Evolutionary conservation across 2,113 vertebrate species (phyloP).

Genomic region (Entomyzon cyanotis): DNA sequence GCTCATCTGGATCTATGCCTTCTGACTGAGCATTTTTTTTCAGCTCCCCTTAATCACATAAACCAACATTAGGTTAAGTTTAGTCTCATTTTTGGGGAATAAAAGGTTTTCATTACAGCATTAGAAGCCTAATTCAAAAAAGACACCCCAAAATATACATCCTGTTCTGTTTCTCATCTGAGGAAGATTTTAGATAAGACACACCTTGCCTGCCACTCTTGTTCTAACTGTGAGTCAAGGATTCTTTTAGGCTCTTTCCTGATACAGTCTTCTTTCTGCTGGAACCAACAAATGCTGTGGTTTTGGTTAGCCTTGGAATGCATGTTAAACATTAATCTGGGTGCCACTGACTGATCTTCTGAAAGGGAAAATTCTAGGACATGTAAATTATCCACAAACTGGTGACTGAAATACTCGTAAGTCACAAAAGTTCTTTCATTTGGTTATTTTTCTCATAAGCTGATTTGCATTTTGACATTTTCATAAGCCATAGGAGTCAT

Average conservation of each 20-base stretch:
- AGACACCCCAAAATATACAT: not conserved
- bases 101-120: not conserved
- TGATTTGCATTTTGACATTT: not conserved
- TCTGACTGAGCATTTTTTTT: not conserved
- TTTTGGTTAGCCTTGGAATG: not conserved
- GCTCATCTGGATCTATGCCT: not conserved
- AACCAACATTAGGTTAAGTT: not conserved
- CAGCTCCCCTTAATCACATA: not conserved
- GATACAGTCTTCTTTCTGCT: not conserved
- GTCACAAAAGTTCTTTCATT: not conserved
- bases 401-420: fast-evolving
- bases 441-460: not conserved
- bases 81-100: not conserved
- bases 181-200: not conserved
- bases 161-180: not conserved
- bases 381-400: not conserved
- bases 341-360: not conserved
- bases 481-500: not conserved
- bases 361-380: not conserved
- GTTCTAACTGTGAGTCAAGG: not conserved
- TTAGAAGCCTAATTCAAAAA: not conserved
- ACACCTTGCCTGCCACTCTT: not conserved
- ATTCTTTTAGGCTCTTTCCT: not conserved
- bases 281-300: not conserved
- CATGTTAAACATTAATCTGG: not conserved